Conservation (phyloP, 2,797 vertebrate species). For the Hoplostethus mediterraneus region DNA sequence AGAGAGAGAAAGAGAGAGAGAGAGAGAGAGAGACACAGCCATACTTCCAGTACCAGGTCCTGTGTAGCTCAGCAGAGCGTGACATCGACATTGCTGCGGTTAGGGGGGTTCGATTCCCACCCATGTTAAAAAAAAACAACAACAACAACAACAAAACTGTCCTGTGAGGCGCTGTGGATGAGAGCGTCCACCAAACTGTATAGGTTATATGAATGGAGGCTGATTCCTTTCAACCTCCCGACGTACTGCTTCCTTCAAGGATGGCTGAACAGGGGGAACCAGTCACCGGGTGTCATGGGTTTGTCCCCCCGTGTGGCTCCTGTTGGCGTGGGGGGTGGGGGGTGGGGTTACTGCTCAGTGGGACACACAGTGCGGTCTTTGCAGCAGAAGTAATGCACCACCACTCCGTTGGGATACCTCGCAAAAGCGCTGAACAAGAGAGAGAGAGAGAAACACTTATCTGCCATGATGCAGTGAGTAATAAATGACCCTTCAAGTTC, state of each 20-base stretch:
- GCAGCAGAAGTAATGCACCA: conserved; percentile 99
- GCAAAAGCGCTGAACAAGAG: conserved; percentile 91
- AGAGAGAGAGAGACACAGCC: conserved; percentile 16
- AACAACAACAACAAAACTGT: background rate
- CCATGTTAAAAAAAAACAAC: background rate
- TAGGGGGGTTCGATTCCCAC: background rate
- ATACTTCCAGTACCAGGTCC: conserved; percentile 22
- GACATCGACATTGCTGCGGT: background rate
- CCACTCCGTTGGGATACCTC: conserved; percentile 95
- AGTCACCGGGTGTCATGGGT: background rate
- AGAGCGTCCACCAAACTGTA: background rate
- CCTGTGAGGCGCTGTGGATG: conserved; percentile 24
- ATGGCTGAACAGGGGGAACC: conserved; percentile 8
- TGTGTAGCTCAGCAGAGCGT: background rate
- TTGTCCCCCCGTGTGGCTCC: background rate
- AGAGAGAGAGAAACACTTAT: conserved; percentile 19
- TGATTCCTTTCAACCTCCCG: conserved; percentile 3
- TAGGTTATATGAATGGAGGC: background rate
- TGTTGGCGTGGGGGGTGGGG: conserved; percentile 1
- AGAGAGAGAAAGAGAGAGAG: conserved; percentile 20
- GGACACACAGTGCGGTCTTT: conserved; percentile 90
- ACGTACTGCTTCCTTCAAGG: conserved; percentile 5
- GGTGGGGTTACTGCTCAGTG: conserved; percentile 75
- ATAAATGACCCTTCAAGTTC: background rate
- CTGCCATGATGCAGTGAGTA: background rate